Percentiles rank a stretch among this genome's conserved stretches.
These are phyloP conservation scores for Salvelinus alpinus DNA, from an alignment of 2,113 vertebrate genomes.

Conservation along the genomic window DNA sequence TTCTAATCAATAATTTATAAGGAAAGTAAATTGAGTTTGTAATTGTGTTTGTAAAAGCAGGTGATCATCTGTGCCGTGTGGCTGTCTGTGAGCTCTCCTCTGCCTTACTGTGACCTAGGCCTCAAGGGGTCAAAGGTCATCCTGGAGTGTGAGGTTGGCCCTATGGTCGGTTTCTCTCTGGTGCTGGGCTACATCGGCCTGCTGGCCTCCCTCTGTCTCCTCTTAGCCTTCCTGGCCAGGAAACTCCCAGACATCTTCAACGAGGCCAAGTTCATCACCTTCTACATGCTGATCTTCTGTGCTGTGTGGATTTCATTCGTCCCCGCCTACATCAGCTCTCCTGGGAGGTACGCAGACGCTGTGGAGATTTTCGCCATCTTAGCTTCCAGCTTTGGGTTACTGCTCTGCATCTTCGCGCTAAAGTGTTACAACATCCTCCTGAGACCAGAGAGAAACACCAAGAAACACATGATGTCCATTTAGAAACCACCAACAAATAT, in stretches of 20 bases:
- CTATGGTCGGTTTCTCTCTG: constrained; percentile 65
- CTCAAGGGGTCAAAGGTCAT: constrained; percentile 60
- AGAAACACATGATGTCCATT: too few species aligned
- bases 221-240: constrained; percentile 72
- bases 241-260: constrained; percentile 71
- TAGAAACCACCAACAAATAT: too few species aligned
- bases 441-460: too few species aligned
- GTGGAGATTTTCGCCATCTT: constrained; percentile 75
- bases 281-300: constrained; percentile 78
- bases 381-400: constrained; percentile 65
- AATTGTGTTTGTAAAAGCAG: constrained; percentile 39
- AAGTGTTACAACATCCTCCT: constrained; percentile 33
- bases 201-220: constrained; percentile 66
- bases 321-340: constrained; percentile 72
- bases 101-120: constrained; percentile 39
- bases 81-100: constrained; percentile 50
- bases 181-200: constrained; percentile 76
- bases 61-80: constrained; percentile 65
- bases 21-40: too few species aligned
- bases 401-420: constrained; percentile 69
- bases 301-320: constrained; percentile 73
- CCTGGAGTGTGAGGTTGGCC: constrained; percentile 67
- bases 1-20: constrained; percentile 24
- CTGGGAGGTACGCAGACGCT: constrained; percentile 63
- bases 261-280: constrained; percentile 72